Evolutionary conservation across 2,888 invertebrate genomes (phyloP), one percentile per base, ranked within the genome.

Genomic region (Hedya salicella): DNA sequence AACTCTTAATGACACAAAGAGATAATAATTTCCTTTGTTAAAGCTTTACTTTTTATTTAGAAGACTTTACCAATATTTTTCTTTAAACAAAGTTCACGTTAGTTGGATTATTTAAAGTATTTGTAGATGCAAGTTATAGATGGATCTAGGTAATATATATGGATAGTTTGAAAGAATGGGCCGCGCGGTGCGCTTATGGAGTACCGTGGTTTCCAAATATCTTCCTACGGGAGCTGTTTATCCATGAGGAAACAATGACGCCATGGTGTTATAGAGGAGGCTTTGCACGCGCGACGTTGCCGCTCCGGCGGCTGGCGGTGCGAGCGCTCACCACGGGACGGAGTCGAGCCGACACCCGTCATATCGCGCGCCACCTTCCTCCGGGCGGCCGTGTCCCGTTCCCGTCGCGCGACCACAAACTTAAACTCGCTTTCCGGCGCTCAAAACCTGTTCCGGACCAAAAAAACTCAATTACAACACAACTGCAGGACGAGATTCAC

Each of bases 241-340:
- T 78, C 82, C 82, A 86, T 85, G 83, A 85, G 83, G 82, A 82
- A 87, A 83, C 80, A 85, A 83, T 85, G 83, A 86, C 80, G 83
- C 79, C 78, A 77, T 79, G 77, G 78, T 80, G 78, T 73, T 80
- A 79, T 81, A 77, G 77, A 78, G 80, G 78, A 70, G 60, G 63
- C 77, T 75, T 73, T 74, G 71, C 76, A 76, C 77, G 76, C 77
- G 77, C 82, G 83, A 80, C 80, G 86, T 84, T 83, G 83, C 85
- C 86, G 79, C 77, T 79, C 83, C 80, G 81, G 72, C 75, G 68
- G 70, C 68, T 66, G 71, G 70, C 71, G 69, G 71, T 68, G 68
- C 65, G 61, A 65, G 70, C 71, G 71, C 71, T 73, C 72, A 73
- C 70, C 72, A 71, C 71, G 71, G 73, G 71, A 62, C 71, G 72